Evolutionary conservation across 2,113 vertebrate genomes (phyloP).

Genomic region (Murina feae): DNA sequence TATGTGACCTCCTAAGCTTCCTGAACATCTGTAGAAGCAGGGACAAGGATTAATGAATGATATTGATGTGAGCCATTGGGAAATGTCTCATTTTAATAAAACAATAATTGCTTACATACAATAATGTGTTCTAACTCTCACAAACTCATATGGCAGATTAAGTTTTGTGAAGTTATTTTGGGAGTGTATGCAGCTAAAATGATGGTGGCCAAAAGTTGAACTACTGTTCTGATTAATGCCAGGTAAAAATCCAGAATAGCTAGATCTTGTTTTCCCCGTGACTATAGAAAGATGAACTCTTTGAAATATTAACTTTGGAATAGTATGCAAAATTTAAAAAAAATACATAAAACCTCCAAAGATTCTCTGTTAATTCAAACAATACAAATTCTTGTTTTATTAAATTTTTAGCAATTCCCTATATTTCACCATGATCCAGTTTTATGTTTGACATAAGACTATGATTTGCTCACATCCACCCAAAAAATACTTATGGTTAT

Average conservation of each 20-base stretch:
- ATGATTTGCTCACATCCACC: background rate
- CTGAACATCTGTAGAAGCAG: background rate
- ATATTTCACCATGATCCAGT: background rate
- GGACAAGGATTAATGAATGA: background rate
- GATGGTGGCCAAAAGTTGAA: background rate
- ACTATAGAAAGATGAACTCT: background rate
- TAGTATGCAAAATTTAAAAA: background rate
- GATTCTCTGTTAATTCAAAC: background rate
- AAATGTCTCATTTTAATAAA: slow-evolving; percentile 43
- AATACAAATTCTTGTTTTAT: background rate
- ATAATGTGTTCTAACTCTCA: background rate
- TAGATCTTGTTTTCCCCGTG: background rate
- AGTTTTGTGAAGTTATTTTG: background rate
- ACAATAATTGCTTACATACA: background rate
- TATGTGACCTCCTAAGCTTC: background rate
- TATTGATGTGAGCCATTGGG: background rate
- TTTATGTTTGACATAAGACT: background rate
- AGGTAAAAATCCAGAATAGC: background rate
- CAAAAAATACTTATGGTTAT: background rate
- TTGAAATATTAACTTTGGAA: background rate
- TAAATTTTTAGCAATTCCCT: background rate
- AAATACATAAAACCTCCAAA: background rate
- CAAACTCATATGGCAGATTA: background rate
- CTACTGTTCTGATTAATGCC: background rate
- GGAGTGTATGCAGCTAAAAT: background rate